phyloP scores from a whole-genome alignment of 2,113 vertebrate genomes.

The Setophaga kirtlandii region DNA sequence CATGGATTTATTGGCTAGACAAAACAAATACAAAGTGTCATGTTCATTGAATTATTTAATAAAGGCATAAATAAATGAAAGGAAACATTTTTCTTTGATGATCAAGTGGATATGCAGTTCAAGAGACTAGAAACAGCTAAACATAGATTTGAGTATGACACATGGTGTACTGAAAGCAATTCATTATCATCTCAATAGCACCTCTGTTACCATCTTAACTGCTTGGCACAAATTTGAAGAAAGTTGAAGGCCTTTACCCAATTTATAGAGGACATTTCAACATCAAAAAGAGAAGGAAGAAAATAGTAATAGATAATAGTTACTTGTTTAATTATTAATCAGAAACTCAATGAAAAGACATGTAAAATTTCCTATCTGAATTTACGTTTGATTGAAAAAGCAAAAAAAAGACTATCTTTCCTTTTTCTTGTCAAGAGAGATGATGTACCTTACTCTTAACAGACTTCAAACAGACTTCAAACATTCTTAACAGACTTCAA shows the following conservation, averaged over 20 bases:
- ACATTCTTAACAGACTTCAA: background rate
- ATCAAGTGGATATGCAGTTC: background rate
- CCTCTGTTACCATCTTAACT: background rate
- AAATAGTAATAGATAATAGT: background rate
- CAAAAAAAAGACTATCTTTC: background rate
- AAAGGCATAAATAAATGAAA: constrained; percentile 10
- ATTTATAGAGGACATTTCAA: background rate
- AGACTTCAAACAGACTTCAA: background rate
- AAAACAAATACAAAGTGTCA: background rate
- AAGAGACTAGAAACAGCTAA: background rate
- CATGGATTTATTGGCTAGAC: background rate
- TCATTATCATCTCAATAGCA: background rate
- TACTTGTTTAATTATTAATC: background rate
- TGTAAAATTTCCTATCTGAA: background rate
- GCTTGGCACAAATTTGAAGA: background rate
- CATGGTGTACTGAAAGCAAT: background rate
- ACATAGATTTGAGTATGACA: background rate
- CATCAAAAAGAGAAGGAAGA: background rate
- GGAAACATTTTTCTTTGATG: constrained; percentile 1
- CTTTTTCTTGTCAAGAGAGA: background rate
- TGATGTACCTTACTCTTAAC: background rate
- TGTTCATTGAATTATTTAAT: constrained; percentile 31
- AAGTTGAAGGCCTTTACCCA: background rate
- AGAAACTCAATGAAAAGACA: background rate
- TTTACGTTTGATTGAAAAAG: background rate